phyloP scores from a whole-genome alignment of 2,797 vertebrate genomes.

The Cheirogaleus major region DNA sequence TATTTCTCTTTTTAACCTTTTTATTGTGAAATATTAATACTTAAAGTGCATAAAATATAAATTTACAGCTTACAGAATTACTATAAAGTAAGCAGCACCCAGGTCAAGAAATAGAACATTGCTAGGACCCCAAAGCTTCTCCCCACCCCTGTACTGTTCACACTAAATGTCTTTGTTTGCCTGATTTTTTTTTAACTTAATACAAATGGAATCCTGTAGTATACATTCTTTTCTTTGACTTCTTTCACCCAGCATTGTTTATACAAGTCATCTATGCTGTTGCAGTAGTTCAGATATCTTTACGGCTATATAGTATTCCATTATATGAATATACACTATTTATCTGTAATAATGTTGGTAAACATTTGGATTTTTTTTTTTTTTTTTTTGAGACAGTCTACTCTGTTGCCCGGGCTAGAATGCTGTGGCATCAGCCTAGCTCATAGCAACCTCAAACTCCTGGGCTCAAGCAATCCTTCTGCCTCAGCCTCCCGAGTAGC shows the following conservation, averaged over 20 bases:
- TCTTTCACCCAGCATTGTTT: neutral
- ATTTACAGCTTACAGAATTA: neutral
- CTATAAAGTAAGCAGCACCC: neutral
- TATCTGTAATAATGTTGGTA: neutral
- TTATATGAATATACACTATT: neutral
- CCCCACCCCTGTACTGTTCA: neutral
- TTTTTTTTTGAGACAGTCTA: neutral
- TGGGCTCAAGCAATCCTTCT: no score
- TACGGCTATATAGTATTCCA: neutral
- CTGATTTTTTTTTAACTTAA: neutral
- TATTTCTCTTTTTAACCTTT: neutral
- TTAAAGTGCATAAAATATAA: neutral
- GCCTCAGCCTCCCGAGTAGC: no score
- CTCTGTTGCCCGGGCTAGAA: no score
- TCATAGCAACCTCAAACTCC: no score
- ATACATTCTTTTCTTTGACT: constrained; percentile 7
- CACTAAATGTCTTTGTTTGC: neutral
- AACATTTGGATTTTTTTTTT: neutral
- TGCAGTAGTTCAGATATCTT: neutral
- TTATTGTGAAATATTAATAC: neutral
- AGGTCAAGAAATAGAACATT: constrained; percentile 26
- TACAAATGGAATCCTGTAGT: neutral
- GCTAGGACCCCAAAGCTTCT: neutral
- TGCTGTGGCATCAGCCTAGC: no score
- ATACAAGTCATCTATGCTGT: neutral